Base-by-base conservation (phyloP, 53 echinoderm and acorn worm species). In the Pentamera pediparva region DNA sequence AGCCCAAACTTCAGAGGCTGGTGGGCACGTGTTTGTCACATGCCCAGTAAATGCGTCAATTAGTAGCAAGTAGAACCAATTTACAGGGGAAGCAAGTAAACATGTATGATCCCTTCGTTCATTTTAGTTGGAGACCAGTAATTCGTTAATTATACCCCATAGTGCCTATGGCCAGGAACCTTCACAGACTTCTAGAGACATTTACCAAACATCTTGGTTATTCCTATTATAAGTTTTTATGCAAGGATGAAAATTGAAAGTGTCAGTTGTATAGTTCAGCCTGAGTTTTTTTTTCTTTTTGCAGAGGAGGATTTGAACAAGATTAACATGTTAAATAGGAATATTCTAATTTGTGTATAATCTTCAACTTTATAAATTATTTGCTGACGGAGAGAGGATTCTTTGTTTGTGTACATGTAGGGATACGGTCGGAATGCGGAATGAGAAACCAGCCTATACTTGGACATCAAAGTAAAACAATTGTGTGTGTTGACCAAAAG, bases 51-150 rank as follows among this genome's bases (percentile, higher is more conserved):
- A 67, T 67, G 41, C 6, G 24, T 30, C 58, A 57, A 32, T 57
- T 55, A 48, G 67, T 67, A 40, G 67, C 45, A 29, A n/a, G n/a
- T 27, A 31, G 39, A 63, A 67, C 45, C 67, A 67, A 67, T 43
- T 67, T 41, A 43, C 67, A 67, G 67, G 67, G 67, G 67, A 67
- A 67, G 67, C 38, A n/a, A n/a, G n/a, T n/a, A n/a, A n/a, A n/a
- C n/a, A n/a, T n/a, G n/a, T n/a, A n/a, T n/a, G n/a, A n/a, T n/a
- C n/a, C n/a, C n/a, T n/a, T n/a, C n/a, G n/a, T n/a, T n/a, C n/a
- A n/a, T n/a, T n/a, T n/a, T n/a, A n/a, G n/a, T n/a, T n/a, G n/a
- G n/a, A n/a, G n/a, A n/a, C n/a, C n/a, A n/a, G n/a, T n/a, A n/a
- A n/a, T n/a, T n/a, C n/a, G n/a, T n/a, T n/a, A n/a, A n/a, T n/a